Percentiles rank a stretch among this genome's conserved stretches.
These are phyloP conservation scores for Pissodes strobi DNA, from an alignment of 1,140 invertebrate species.

Conservation along the genomic window DNA sequence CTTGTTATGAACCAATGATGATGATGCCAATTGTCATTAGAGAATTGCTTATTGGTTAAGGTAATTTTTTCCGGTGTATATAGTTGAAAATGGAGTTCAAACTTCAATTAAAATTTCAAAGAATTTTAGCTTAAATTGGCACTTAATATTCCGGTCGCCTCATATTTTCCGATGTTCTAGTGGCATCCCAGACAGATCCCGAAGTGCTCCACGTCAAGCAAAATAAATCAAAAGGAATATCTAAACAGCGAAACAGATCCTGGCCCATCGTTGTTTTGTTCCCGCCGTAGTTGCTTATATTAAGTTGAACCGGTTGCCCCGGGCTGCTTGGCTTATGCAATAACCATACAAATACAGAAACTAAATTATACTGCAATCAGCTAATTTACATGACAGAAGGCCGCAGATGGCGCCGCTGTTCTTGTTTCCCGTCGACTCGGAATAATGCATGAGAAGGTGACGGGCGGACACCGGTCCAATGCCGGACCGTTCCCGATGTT, in stretches of 20 bases:
- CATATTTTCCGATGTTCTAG: too few species aligned
- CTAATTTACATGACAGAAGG: constrained; percentile 46
- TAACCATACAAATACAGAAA: constrained; percentile 44
- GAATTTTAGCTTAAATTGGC: too few species aligned
- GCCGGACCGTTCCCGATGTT: constrained; percentile 33
- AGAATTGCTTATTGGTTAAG: too few species aligned
- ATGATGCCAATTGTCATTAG: too few species aligned
- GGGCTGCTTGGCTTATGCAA: constrained; percentile 37
- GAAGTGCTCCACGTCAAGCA: background rate
- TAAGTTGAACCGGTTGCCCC: constrained; percentile 22
- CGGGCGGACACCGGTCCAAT: constrained; percentile 35
- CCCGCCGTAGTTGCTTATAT: constrained; percentile 16
- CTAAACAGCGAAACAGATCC: constrained; percentile 14
- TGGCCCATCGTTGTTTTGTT: constrained; percentile 18
- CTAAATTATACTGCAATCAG: constrained; percentile 45
- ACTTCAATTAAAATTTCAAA: too few species aligned
- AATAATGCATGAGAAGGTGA: constrained; percentile 45
- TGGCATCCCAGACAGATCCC: background rate
- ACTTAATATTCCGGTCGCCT: too few species aligned
- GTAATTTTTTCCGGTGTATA: too few species aligned
- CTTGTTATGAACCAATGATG: too few species aligned
- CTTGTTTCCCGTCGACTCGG: constrained; percentile 34
- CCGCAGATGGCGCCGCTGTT: constrained; percentile 39
- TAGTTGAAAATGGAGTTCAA: too few species aligned
- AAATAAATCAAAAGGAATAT: constrained; percentile 13